phyloP scores from a whole-genome alignment of 2,797 vertebrate genomes.

The Pangasius macronema region DNA sequence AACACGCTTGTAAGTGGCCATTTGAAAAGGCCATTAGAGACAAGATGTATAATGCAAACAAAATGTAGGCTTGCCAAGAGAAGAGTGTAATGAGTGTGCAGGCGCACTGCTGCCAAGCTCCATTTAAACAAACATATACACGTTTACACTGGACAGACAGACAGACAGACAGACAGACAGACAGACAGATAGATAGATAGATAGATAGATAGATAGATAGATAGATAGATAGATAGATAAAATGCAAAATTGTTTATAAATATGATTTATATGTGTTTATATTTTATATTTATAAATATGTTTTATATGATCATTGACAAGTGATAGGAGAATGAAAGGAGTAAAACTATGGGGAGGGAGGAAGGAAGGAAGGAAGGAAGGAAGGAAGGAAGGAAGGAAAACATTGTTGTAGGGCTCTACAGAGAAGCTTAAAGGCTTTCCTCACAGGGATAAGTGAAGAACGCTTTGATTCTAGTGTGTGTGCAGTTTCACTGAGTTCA shows the following conservation, averaged over 20 bases:
- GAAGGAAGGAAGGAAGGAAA: not conserved
- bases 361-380: not conserved
- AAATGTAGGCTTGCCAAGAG: constrained; percentile 16
- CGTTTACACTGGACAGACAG: not conserved
- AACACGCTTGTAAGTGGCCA: constrained; percentile 34
- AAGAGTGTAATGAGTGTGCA: not conserved
- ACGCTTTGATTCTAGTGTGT: not conserved
- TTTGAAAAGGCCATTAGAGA: constrained; percentile 38
- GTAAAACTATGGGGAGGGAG: not conserved
- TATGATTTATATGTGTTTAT: not conserved
- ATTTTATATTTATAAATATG: not conserved
- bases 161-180: not conserved
- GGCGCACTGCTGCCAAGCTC: not conserved
- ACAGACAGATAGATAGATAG: not conserved
- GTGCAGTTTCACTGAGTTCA: not conserved
- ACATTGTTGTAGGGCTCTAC: not conserved
- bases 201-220: not conserved
- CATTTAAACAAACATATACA: not conserved
- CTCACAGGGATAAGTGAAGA: not conserved
- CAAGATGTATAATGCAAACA: constrained; percentile 27
- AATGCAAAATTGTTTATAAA: not conserved
- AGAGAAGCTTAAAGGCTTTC: not conserved
- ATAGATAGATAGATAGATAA: not conserved
- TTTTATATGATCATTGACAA: not conserved
- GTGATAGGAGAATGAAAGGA: not conserved